Evolutionary conservation across 2,797 vertebrate genomes (phyloP).

Genomic region (Myiotriccus ornatus): DNA sequence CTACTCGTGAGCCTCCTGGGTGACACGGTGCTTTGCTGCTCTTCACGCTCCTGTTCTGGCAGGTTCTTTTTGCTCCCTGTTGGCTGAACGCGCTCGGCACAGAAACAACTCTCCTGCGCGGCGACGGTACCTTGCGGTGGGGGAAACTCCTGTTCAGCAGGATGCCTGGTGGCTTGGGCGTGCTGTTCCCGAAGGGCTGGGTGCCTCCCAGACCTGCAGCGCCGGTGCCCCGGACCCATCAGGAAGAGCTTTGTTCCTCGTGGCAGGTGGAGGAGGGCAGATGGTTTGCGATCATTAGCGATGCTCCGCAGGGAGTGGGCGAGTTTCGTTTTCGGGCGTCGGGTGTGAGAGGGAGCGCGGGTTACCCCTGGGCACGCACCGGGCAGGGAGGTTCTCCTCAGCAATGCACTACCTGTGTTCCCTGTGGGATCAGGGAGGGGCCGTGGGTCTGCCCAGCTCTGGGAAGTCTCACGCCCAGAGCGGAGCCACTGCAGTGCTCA

Average conservation of each 20-base stretch:
- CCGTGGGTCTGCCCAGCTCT: rapidly evolving
- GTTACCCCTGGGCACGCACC: rapidly evolving
- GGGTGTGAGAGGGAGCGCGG: neutral
- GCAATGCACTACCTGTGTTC: rapidly evolving
- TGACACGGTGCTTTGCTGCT: neutral
- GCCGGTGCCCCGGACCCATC: neutral
- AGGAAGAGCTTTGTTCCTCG: neutral
- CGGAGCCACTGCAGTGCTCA: neutral
- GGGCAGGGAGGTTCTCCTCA: neutral
- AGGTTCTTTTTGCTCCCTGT: neutral
- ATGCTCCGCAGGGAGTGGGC: neutral
- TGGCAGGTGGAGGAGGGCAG: neutral
- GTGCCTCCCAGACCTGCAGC: neutral
- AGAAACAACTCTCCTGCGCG: neutral
- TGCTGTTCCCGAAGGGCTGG: conserved; percentile 23
- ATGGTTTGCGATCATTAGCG: neutral
- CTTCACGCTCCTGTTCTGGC: neutral
- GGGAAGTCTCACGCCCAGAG: neutral
- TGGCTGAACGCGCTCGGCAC: neutral
- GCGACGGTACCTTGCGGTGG: neutral
- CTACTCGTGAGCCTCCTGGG: rapidly evolving
- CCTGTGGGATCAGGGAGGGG: neutral
- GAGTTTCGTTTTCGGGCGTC: neutral
- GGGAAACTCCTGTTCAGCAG: neutral
- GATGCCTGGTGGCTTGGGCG: neutral